Conservation (phyloP, 2,797 vertebrate genomes). For the Selene dorsalis region DNA sequence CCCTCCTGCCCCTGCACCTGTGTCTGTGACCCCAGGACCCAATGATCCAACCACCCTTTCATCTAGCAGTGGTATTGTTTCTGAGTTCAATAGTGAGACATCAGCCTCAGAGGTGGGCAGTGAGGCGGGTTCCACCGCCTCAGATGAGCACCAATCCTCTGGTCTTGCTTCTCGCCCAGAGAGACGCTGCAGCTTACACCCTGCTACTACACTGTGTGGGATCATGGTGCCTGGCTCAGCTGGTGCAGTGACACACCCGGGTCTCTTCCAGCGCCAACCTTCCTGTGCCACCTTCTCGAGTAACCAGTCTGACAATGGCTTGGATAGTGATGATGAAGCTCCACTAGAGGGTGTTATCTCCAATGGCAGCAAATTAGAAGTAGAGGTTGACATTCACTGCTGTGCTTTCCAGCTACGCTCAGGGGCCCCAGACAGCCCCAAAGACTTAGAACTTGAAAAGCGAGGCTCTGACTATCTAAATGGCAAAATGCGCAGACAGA, state of each 20-base stretch:
- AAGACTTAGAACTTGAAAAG: slow-evolving; percentile 75
- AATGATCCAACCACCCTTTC: slow-evolving; percentile 87
- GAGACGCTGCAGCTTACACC: slow-evolving; percentile 93
- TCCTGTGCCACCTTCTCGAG: slow-evolving; percentile 94
- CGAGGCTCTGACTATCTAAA: slow-evolving; percentile 74
- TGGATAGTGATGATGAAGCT: slow-evolving; percentile 96
- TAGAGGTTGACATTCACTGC: slow-evolving; percentile 98
- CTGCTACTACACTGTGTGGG: slow-evolving; percentile 81
- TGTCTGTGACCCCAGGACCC: slow-evolving; percentile 72
- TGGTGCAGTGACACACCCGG: slow-evolving; percentile 67
- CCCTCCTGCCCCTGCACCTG: slow-evolving; percentile 64
- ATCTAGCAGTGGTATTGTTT: slow-evolving; percentile 91
- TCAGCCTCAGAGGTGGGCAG: slow-evolving; percentile 96
- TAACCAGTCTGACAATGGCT: slow-evolving; percentile 96
- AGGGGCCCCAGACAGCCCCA: slow-evolving; percentile 73
- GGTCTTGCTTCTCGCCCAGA: slow-evolving; percentile 86
- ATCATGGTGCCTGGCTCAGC: slow-evolving; percentile 69
- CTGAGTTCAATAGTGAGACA: slow-evolving; percentile 94
- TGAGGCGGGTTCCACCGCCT: slow-evolving; percentile 95
- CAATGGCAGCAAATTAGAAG: slow-evolving; percentile 95
- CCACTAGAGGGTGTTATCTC: slow-evolving; percentile 94
- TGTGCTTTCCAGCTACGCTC: slow-evolving; percentile 90
- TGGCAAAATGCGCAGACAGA: slow-evolving; percentile 88
- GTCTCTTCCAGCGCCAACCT: slow-evolving; percentile 93
- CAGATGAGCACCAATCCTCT: slow-evolving; percentile 89